A percentile compares a stretch with the other conserved stretches of the same genome.
phyloP scores from a whole-genome alignment of 2,797 vertebrate genomes.

The Clarias laeviceps region DNA sequence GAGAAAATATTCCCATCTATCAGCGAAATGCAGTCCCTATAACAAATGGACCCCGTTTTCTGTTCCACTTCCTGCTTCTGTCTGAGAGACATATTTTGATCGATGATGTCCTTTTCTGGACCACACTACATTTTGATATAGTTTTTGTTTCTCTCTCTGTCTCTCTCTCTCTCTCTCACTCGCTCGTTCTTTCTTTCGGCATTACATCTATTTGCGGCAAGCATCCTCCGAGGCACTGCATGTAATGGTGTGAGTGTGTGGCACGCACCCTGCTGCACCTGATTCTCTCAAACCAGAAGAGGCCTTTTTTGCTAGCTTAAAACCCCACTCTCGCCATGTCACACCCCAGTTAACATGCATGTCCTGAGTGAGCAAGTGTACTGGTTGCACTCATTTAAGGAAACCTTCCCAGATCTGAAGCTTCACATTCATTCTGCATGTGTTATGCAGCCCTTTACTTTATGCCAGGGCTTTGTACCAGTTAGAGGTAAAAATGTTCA shows the following conservation, averaged over 20 bases:
- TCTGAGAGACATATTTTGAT: slow-evolving; percentile 55
- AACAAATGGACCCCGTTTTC: slow-evolving; percentile 50
- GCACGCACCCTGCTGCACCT: slow-evolving; percentile 11
- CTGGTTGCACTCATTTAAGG: neutral
- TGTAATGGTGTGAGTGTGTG: neutral
- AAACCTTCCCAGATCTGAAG: neutral
- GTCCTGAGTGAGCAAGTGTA: neutral
- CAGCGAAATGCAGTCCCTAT: slow-evolving; percentile 34
- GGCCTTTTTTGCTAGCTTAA: neutral
- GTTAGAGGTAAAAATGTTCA: neutral
- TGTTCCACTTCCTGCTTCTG: slow-evolving; percentile 53
- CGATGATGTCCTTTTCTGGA: slow-evolving; percentile 56
- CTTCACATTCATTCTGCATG: neutral
- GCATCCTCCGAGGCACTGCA: slow-evolving; percentile 9
- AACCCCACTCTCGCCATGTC: slow-evolving; percentile 13
- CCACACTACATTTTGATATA: slow-evolving; percentile 47
- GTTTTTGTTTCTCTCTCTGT: slow-evolving; percentile 28
- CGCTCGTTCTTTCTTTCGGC: slow-evolving; percentile 10
- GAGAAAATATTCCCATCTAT: slow-evolving; percentile 50
- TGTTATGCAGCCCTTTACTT: neutral
- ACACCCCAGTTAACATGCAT: slow-evolving; percentile 5
- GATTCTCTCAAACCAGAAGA: slow-evolving; percentile 28
- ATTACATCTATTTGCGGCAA: slow-evolving; percentile 33
- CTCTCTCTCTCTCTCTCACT: neutral
- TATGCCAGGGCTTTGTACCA: neutral